phyloP scores from a whole-genome alignment of 2,888 invertebrate species.

The Drosophila yooni region DNA sequence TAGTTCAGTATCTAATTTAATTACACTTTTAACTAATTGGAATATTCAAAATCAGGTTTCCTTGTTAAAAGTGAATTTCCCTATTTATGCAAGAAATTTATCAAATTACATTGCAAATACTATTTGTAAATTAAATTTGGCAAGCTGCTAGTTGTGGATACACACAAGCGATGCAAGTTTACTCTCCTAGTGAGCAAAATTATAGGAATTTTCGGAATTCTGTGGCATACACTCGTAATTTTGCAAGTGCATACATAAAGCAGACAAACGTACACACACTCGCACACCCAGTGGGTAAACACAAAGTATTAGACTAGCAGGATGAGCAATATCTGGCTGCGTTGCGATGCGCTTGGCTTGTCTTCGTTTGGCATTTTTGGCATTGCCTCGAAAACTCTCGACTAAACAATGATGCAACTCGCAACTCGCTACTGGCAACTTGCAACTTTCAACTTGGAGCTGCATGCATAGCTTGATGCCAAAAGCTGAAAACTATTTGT shows the following conservation, averaged over 20 bases:
- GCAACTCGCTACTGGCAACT: conserved; percentile 3
- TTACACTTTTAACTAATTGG: neutral
- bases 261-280: neutral
- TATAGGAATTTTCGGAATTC: neutral
- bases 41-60: neutral
- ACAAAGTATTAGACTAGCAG: conserved; percentile 9
- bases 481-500: conserved; percentile 60
- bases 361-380: conserved; percentile 42
- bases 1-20: neutral
- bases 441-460: conserved; percentile 10
- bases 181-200: neutral
- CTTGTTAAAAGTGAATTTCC: neutral
- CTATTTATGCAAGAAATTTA: neutral
- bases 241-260: neutral
- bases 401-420: conserved; percentile 35
- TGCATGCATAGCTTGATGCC: conserved; percentile 23
- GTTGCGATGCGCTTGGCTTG: conserved; percentile 1
- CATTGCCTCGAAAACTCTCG: conserved; percentile 39
- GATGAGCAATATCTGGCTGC: conserved; percentile 1
- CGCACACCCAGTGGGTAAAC: conserved; percentile 7
- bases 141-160: neutral
- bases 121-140: neutral
- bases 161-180: neutral
- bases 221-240: neutral
- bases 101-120: neutral